Evolutionary conservation across 2,888 invertebrate genomes (phyloP), one percentile per base, ranked within the genome.

Genomic region (Leptopilina myrica): DNA sequence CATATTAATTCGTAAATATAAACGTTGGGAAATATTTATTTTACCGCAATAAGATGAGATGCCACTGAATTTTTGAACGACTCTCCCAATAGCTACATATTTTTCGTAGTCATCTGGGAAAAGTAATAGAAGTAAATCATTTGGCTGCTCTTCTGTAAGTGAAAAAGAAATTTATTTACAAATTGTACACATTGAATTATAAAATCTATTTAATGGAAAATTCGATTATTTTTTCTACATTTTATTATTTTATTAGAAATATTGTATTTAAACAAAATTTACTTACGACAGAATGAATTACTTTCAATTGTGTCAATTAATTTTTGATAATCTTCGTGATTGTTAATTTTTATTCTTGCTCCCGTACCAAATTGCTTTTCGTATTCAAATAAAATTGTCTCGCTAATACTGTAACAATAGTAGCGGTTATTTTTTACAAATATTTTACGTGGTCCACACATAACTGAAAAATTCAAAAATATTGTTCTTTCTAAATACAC

Each of bases 371-470:
- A 65, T n/a, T 65, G 65, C 9, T 40, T 65, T 65, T 65, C 65
- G n/a, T 65, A 65, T 43, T 65, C 65, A 65, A 33, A 14, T 40
- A 65, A 65, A 65, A 65, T 40, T 7, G 65, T 65, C 26, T 65
- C 65, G n/a, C 65, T 40, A 9, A 65, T 14, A 65, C n/a, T 43
- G 7, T 65, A 65, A 8, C 65, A 65, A 65, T 65, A 40, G 14
- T 40, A 65, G 12, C 65, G 65, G 40, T 14, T 4, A n/a, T 43
- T 40, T 65, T n/a, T 43, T 8, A n/a, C 6, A 26, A 33, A 65
- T 7, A 65, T 40, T 6, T 65, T n/a, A 65, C 65, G 65, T 40
- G 65, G 65, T n/a, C 65, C 65, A 40, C 65, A 65, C 1, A 14
- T 11, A 33, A n/a, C 65, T 65, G 40, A 6, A 65, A 65, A 65